Evolutionary conservation across 2,797 vertebrate species (phyloP).

Genomic region (Lutjanus campechanus): DNA sequence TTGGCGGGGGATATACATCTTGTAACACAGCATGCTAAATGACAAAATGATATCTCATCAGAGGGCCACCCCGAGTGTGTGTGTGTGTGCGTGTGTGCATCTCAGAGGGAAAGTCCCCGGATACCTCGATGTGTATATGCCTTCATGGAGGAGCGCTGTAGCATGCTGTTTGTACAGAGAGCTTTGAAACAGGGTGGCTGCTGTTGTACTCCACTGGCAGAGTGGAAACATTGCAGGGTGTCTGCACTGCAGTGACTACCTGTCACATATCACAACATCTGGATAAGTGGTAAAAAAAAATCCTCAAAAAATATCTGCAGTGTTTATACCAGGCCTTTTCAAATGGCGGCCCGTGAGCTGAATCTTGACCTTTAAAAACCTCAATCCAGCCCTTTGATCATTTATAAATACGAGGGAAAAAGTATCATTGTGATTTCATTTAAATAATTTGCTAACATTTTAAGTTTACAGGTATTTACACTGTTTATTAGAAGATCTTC

Average conservation of each 20-base stretch:
- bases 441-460: no score
- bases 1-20: slow-evolving; percentile 83
- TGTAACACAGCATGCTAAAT: slow-evolving; percentile 87
- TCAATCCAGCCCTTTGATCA: no score
- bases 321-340: no score
- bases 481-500: no score
- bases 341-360: no score
- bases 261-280: slow-evolving; percentile 66
- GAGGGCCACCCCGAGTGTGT: slow-evolving; percentile 69
- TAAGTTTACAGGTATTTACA: no score
- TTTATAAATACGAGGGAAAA: no score
- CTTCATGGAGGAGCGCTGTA: slow-evolving; percentile 62
- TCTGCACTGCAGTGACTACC: slow-evolving; percentile 35
- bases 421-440: no score
- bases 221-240: slow-evolving; percentile 56
- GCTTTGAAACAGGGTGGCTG: slow-evolving; percentile 64
- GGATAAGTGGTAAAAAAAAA: slow-evolving; percentile 35
- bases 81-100: slow-evolving; percentile 39
- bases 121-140: slow-evolving; percentile 67
- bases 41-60: slow-evolving; percentile 88
- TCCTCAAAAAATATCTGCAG: slow-evolving; percentile 19
- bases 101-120: slow-evolving; percentile 63
- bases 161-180: slow-evolving; percentile 72
- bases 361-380: no score
- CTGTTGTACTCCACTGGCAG: slow-evolving; percentile 46